Evolutionary conservation across 2,113 vertebrate species (phyloP), one percentile per base, ranked within the genome.

Genomic region (Petroica traversi): DNA sequence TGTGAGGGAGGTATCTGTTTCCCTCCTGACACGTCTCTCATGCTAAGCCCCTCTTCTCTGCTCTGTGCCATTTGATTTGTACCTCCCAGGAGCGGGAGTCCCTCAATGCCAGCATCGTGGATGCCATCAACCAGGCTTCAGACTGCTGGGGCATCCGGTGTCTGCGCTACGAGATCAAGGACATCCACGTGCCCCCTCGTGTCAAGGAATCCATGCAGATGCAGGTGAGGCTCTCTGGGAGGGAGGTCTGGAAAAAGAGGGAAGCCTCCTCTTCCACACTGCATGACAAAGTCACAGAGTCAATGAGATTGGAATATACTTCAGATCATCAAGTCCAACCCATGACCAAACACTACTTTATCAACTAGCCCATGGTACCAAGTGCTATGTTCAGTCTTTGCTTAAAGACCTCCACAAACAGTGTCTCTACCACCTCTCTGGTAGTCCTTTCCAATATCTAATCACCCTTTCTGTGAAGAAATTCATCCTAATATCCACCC

Each of bases 151-250:
- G 99, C 28, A 99, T 99, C 93, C 98, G 98, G 23, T 99, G 99
- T 92, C 98, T 99, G 31, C 98, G 99, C 33, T 99, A 99, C 0
- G 99, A 99, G 97, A 99, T 99, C 96, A 99, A 99, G 96, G 99
- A 99, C 92, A 99, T 99, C 72, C 99, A 99, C 0, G 99, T 99
- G n/a, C 99, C 99, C 6, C 99, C 99, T 2, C 98, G 99, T 0
- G 99, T 99, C 85, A 99, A 99, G 93, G 99, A 99, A 45, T 99
- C 99, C 77, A 99, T 99, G 99, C 99, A 99, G 97, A 99, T 99
- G 99, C 99, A 99, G 99, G 99, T 99, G 92, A 79, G 66, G 31
- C 29, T 77, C 16, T 45, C 19, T 61, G 41, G 12, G 28, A 25
- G 13, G 7, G 20, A 3, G 2, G 5, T 25, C 14, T 52, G 38